These are phyloP conservation scores for Metopolophium dirhodum DNA, from an alignment of 1,140 invertebrate species.

Conservation along the genomic window DNA sequence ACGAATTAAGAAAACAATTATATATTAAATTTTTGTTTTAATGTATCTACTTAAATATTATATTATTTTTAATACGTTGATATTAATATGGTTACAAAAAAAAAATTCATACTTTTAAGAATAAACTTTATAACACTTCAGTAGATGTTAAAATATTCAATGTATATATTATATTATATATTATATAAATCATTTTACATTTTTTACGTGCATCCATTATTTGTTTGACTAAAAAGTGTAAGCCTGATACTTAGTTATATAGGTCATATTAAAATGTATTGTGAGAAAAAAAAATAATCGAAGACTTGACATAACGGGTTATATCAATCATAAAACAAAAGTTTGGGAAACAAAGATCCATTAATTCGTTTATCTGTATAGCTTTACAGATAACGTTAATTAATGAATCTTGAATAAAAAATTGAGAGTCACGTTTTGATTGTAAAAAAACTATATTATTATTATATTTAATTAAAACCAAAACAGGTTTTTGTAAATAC, in stretches of 20 bases:
- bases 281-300: background rate
- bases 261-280: background rate
- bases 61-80: no score
- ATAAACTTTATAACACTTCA: background rate
- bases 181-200: background rate
- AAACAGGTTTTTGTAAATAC: background rate
- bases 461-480: background rate
- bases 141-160: background rate
- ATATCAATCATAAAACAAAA: slow-evolving; percentile 40
- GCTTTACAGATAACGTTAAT: slow-evolving; percentile 3
- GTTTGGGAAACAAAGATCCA: slow-evolving; percentile 14
- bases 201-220: background rate
- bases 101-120: background rate
- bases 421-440: background rate
- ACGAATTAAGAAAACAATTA: background rate
- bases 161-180: background rate
- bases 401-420: slow-evolving; percentile 22
- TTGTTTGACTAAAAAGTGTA: background rate
- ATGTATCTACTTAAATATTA: background rate
- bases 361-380: slow-evolving; percentile 10
- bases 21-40: background rate
- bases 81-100: background rate
- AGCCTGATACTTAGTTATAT: background rate
- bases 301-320: slow-evolving; percentile 4
- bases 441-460: background rate